Evolutionary conservation across 2,888 invertebrate species (phyloP).

Genomic region (Miltochrista miniata): DNA sequence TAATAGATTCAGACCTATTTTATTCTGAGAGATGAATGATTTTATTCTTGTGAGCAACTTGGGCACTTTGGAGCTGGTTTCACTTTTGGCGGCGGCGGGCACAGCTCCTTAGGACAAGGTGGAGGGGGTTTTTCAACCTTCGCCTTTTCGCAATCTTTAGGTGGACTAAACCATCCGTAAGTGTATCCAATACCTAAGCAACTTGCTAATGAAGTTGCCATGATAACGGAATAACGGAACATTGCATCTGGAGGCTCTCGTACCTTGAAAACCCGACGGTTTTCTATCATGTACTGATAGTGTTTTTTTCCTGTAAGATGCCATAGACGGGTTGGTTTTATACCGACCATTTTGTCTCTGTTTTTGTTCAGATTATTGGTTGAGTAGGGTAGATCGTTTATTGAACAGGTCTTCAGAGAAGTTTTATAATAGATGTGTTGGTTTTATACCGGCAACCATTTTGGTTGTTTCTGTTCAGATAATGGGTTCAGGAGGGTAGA

Average conservation of each 20-base stretch:
- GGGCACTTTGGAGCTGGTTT: not conserved
- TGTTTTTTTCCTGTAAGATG: slow-evolving; percentile 50
- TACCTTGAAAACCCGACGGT: slow-evolving; percentile 15
- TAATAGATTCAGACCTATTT: no score
- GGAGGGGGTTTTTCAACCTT: not conserved
- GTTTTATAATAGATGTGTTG: not conserved
- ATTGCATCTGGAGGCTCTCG: no score
- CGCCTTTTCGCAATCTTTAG: slow-evolving; percentile 8
- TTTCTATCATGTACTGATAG: slow-evolving; percentile 33
- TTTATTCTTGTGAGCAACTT: not conserved
- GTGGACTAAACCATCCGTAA: slow-evolving; percentile 40
- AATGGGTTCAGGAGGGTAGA: no score
- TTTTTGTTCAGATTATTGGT: not conserved
- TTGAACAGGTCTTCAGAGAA: not conserved
- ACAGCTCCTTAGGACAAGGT: slow-evolving; percentile 10
- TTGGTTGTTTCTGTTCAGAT: not conserved
- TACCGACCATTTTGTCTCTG: slow-evolving; percentile 38
- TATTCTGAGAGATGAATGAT: no score
- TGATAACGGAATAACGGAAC: slow-evolving; percentile 4
- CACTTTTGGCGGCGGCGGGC: slow-evolving; percentile 10
- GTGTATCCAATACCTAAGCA: slow-evolving; percentile 20
- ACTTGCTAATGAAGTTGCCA: not conserved
- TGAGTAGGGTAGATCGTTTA: not conserved
- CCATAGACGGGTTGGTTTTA: slow-evolving; percentile 65
- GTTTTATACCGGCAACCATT: not conserved